Evolutionary conservation across 2,888 invertebrate species (phyloP).

Genomic region (Pantelozetes paolii): DNA sequence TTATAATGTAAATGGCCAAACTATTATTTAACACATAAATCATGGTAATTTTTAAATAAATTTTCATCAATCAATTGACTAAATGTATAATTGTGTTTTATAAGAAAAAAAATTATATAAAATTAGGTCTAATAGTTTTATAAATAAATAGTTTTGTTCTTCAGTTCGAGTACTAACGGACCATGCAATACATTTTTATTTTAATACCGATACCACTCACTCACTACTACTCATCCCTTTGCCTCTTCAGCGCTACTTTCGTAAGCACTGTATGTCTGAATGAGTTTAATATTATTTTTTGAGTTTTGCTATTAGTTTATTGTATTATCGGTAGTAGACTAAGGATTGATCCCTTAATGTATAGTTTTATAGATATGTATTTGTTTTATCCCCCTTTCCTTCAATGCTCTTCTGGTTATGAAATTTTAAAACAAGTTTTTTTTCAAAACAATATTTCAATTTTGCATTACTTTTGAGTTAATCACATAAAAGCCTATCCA

Average conservation of each 20-base stretch:
- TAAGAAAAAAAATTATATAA: too few species aligned
- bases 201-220: not conserved
- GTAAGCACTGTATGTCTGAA: not conserved
- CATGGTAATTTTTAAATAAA: too few species aligned
- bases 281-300: not conserved
- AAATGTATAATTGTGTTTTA: too few species aligned
- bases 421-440: not conserved
- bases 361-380: not conserved
- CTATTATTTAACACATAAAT: too few species aligned
- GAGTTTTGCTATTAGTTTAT: not conserved
- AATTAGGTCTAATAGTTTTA: too few species aligned
- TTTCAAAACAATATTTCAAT: not conserved
- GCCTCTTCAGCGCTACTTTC: not conserved
- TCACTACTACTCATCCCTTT: not conserved
- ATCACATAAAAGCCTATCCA: slow-evolving; percentile 14
- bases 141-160: too few species aligned
- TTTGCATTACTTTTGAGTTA: not conserved
- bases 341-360: slow-evolving; percentile 28
- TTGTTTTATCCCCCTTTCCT: not conserved
- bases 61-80: too few species aligned
- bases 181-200: too few species aligned
- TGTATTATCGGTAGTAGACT: not conserved
- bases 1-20: too few species aligned
- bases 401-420: not conserved
- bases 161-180: too few species aligned